Evolutionary conservation across 1,140 invertebrate genomes (phyloP).

Genomic region (Eueides isabella): DNA sequence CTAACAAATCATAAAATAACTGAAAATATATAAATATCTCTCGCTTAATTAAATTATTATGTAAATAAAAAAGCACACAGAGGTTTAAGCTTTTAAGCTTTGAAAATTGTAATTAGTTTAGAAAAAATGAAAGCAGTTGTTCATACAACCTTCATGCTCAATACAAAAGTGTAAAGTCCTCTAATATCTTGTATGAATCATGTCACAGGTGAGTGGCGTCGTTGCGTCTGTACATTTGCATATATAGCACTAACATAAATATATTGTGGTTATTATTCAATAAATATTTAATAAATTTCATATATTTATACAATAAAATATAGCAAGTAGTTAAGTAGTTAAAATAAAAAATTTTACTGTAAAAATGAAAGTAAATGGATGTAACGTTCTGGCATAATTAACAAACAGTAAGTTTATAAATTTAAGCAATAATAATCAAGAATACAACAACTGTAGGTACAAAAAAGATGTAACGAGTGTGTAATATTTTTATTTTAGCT

Average conservation of each 20-base stretch:
- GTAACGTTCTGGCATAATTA: too few relatives aligned
- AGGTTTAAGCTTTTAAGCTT: neutral
- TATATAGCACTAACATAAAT: neutral
- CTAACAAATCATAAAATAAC: too few relatives aligned
- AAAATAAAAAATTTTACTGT: neutral
- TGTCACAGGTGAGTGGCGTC: slow-evolving; percentile 25
- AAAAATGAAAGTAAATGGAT: neutral
- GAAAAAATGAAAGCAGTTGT: neutral
- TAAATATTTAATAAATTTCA: neutral
- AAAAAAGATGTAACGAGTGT: too few relatives aligned
- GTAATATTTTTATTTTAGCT: too few relatives aligned
- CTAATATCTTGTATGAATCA: slow-evolving; percentile 21
- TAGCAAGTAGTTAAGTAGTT: neutral
- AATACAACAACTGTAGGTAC: too few relatives aligned
- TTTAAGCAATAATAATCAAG: too few relatives aligned
- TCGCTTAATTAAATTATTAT: too few relatives aligned
- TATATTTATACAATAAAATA: too few relatives aligned
- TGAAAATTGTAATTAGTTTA: neutral
- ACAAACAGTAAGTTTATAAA: too few relatives aligned
- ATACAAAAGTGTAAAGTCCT: slow-evolving; percentile 13
- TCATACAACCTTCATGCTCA: slow-evolving; percentile 25
- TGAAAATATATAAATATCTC: too few relatives aligned
- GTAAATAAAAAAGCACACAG: too few relatives aligned
- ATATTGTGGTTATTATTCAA: neutral
- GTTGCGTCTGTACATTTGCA: slow-evolving; percentile 21